phyloP scores from a whole-genome alignment of 2,888 invertebrate genomes.

The Callosobruchus maculatus region DNA sequence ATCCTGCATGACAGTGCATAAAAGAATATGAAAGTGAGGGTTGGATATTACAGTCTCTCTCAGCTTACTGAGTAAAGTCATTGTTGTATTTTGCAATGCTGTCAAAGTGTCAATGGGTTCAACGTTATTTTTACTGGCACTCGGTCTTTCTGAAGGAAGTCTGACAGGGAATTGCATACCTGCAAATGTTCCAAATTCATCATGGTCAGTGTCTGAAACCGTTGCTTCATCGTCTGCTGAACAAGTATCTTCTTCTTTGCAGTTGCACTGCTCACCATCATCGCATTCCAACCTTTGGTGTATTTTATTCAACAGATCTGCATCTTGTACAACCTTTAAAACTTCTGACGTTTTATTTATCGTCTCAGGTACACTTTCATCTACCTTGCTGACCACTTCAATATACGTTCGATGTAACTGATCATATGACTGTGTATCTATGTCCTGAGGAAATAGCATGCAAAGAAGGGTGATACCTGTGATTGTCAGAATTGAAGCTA shows the following conservation, averaged over 20 bases:
- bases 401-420: slow-evolving; percentile 9
- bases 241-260: slow-evolving; percentile 8
- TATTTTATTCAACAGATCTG: slow-evolving; percentile 7
- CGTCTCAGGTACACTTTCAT: slow-evolving; percentile 7
- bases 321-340: slow-evolving; percentile 9
- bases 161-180: not conserved
- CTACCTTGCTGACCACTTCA: not conserved
- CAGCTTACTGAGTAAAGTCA: not conserved
- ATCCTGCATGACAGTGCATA: slow-evolving; percentile 32
- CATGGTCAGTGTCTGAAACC: not conserved
- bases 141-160: not conserved
- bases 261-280: not conserved
- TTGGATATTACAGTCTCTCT: slow-evolving; percentile 15
- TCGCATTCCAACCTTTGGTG: slow-evolving; percentile 5
- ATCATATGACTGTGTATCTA: not conserved
- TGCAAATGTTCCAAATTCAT: not conserved
- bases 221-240: slow-evolving; percentile 5
- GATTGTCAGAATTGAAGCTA: slow-evolving; percentile 34
- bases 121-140: not conserved
- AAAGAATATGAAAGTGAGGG: slow-evolving; percentile 25
- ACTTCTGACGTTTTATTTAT: slow-evolving; percentile 15
- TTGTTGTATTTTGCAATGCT: not conserved
- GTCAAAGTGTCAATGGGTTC: not conserved
- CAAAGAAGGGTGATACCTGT: slow-evolving; percentile 35
- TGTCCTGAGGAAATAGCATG: slow-evolving; percentile 26